Evolutionary conservation across 92 coral and sea anemone species (phyloP), one percentile per base, ranked within the genome.

Genomic region (Zoanthus sociatus): DNA sequence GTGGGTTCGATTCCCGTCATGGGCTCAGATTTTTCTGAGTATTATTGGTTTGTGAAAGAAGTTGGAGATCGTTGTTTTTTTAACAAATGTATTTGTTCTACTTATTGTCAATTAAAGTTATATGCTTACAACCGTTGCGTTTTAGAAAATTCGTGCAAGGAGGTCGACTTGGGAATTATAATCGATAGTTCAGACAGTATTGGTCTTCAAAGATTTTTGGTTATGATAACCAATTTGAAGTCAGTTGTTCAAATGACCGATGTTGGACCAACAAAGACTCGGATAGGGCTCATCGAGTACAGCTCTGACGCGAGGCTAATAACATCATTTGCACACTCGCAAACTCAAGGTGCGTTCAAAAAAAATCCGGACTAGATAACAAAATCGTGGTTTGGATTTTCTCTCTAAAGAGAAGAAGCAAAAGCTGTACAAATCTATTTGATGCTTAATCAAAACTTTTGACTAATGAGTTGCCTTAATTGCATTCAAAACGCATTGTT

Each of bases 131-230:
- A 17, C 20, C 47, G 0, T 46, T 74, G 3, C 58, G 6, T 74
- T 55, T 8, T 12, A 77, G 82, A 15, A n/a, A 7, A 31, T 9
- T n/a, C 47, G 3, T 81, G 85, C 7, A 51, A 66, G 10, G 6
- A 81, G 32, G 1, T 81, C 13, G 85, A 81, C 73, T 44, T 81
- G 60, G 85, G 85, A 11, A n/a, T 81, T 0, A 46, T 66, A 14
- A 56, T 81, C 11, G 85, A 81, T 58, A 81, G 85, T 30, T 81
- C 85, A 0, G 85, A 81, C 75, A 81, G 85, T 44, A 66, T 81
- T 81, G 85, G 85, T 42, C 18, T 81, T 47, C 12, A 64, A 30
- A 64, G 64, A 33, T 81, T 81, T 26, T 45, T 45, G 46, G 26
- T 46, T 3, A 15, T 81, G 85, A 32, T 81, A 55, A 20, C 66